Evolutionary conservation across 1,140 invertebrate genomes (phyloP), one percentile per base, ranked within the genome.

Genomic region (Varroa destructor): DNA sequence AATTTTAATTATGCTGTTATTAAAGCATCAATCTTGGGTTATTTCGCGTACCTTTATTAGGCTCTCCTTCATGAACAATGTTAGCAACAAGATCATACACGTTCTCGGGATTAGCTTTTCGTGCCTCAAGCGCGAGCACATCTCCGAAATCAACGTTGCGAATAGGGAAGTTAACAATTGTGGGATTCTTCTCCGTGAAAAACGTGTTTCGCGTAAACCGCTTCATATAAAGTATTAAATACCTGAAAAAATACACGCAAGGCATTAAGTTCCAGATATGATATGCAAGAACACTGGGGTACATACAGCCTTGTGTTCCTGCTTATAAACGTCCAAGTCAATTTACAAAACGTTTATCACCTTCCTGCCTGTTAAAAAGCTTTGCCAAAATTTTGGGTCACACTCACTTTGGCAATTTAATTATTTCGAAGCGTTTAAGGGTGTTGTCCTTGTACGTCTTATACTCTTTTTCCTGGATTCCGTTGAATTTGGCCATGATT

Each of bases 381-480:
- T 51, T 51, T 51, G 46, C 46, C 3, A 8, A 51, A 51, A 8
- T 5, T 51, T 5, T 51, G 8, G 8, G 46, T 51, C 8, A 14
- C 14, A 67, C 61, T 67, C 37, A 67, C 61, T 92, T 92, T 10
- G 96, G 96, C 61, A 99, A 82, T 76, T 87, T 84, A 0, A 90
- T 92, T 43, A 99, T 89, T 82, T 98, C 91, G 82, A 98, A 99
- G 76, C 91, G 84, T 78, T 97, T 99, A 81, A 99, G 83, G 77
- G 93, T 93, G 78, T 96, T 97, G 78, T 99, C 96, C 79, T 99
- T 99, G 79, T 97, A 97, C 0, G 95, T 99, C 82, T 98, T 98
- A 79, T 98, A 98, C 79, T 99, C 97, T 79, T 97, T 97, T 77
- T 97, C 93, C 37, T 85, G 84, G 70, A 89, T 84, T 1, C 95